A percentile compares a stretch with the other conserved stretches of the same genome.
Evolutionary conservation across 2,113 vertebrate genomes (phyloP).

Genomic region (Syngnathoides biaculeatus): DNA sequence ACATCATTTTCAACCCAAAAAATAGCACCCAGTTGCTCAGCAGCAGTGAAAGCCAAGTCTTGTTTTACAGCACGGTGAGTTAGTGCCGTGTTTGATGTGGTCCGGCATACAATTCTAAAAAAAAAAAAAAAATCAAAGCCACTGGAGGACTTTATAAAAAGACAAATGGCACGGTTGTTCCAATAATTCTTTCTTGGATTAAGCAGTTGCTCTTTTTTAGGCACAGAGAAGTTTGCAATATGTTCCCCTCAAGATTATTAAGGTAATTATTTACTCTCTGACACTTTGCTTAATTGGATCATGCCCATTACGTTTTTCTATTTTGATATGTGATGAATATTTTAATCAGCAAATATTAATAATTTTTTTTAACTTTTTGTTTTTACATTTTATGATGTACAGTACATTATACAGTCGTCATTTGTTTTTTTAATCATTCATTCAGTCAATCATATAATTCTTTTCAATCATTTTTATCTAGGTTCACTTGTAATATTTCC

Average conservation of each 20-base stretch:
- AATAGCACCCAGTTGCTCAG: constrained; percentile 81
- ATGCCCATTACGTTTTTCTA: not conserved
- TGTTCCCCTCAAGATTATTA: constrained; percentile 61
- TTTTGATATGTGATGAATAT: too few species aligned
- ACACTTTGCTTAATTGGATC: not conserved
- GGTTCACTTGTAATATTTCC: too few species aligned
- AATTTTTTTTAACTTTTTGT: too few species aligned
- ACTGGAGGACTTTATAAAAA: not conserved
- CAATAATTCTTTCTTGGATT: constrained; percentile 9
- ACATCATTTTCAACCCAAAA: constrained; percentile 78
- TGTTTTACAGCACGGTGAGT: constrained; percentile 87
- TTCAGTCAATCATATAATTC: too few species aligned
- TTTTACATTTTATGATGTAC: too few species aligned
- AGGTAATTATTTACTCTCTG: constrained; percentile 58
- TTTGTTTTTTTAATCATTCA: too few species aligned
- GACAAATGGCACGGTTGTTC: not conserved
- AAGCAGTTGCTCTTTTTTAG: constrained; percentile 58
- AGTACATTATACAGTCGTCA: too few species aligned
- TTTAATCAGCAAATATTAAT: too few species aligned
- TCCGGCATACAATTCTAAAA: not conserved
- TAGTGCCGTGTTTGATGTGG: constrained; percentile 15
- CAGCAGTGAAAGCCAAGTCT: constrained; percentile 77
- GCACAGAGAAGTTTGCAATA: constrained; percentile 50
- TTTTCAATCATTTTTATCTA: too few species aligned
- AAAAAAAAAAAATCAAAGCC: not conserved